Base-by-base conservation (phyloP, 1,140 invertebrate genomes). In the Pseudachorutes palmiensis region DNA sequence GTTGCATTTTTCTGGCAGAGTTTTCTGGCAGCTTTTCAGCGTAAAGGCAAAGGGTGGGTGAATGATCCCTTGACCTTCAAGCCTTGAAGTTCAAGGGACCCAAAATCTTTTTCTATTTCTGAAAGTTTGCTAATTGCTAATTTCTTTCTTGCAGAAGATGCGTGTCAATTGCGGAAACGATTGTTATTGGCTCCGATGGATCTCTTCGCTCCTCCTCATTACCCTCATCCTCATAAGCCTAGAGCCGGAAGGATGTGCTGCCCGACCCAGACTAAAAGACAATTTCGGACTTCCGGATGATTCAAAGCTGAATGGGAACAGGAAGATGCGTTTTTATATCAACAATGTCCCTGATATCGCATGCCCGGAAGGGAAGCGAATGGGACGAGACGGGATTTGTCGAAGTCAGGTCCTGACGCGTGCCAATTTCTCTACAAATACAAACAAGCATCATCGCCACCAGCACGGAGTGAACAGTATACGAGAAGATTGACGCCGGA, bases 261-360 rank as follows among this genome's bases (percentile, higher is more conserved):
- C 9, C 3, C 51, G 51, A 19, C 51, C 51, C 12, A 9, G 24
- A 5, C 24, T 55, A 55, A 55, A 55, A 5, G 24, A 55, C 24
- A 55, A 55, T 55, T 55, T 55, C 24, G 51, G 51, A 14, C 5
- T 55, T 55, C 51, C 51, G 12, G 24, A 24, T 55, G 51, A 55
- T 22, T 55, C 51, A 55, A 55, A 26, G 24, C 5, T 55, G 5
- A 14, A 26, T 5, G 24, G 14, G 12, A 55, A 55, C 24, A 9
- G 51, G 24, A 55, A 55, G 51, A 26, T 16, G 9, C 9, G 24
- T 9, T 16, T 16, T 26, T 55, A 55, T 26, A 55, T 55, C 12
- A 24, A 12, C 51, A 24, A 55, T 26, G 24, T 24, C 24, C 51
- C 51, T 14, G 51, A 55, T 22, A 55, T 55, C 24, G 9, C 3